Evolutionary conservation across 1,140 invertebrate species (phyloP), one percentile per base, ranked within the genome.

Genomic region (Aphelinus atriplicis): DNA sequence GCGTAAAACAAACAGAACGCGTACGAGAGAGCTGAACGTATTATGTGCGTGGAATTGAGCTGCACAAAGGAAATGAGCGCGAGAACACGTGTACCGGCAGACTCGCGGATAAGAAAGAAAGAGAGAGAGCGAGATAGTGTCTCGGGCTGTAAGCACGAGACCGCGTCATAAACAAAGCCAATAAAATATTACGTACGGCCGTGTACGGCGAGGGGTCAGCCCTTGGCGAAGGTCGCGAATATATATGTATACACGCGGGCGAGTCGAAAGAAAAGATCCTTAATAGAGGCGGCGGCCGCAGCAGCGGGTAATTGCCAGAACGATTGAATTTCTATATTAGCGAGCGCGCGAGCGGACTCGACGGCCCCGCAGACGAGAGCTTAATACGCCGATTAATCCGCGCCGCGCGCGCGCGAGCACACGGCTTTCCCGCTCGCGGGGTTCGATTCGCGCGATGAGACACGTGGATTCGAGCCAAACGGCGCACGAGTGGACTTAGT

Each of bases 241-340:
- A 26, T 26, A 26, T 26, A 26, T 0, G 0, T 26, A 26, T 26
- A 26, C 26, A 26, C 62, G 55, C 58, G 55, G 75, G 60, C 73
- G 26, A 48, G 62, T 55, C 65, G 62, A 74, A 73, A 71, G 48
- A 76, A 82, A 73, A 76, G 77, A 73, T 65, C 46, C 71, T 79
- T 85, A 87, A 86, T 86, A 86, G 84, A 81, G 85, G 81, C 84
- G 83, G 80, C 82, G 79, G 10, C 4, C 7, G 56, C 9, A 3
- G 26, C 3, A 57, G 81, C 82, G 80, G 81, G 84, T 85, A 86
- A 86, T 86, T 86, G 83, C 84, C 78, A 80, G 83, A 83, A 82
- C 84, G 85, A 87, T 87, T 86, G 86, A 85, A 87, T 86, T 86
- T 85, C 84, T 86, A 84, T 86, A 86, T 86, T 85, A 86, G 81